Evolutionary conservation across 2,888 invertebrate genomes (phyloP), one percentile per base, ranked within the genome.

Genomic region (Gastrophysa polygoni): DNA sequence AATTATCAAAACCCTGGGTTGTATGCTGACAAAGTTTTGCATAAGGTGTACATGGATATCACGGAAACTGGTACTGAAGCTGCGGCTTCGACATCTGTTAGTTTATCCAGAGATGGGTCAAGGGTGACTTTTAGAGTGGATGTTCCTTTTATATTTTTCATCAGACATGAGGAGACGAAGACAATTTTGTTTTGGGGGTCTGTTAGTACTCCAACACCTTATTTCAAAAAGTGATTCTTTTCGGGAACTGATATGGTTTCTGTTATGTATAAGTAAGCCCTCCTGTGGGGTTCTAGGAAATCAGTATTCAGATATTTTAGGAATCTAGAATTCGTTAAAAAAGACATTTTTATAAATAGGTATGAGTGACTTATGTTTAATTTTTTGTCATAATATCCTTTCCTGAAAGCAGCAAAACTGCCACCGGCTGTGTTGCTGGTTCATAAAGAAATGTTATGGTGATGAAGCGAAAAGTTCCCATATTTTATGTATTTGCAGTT

Each of bases 131-230:
- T 85, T 66, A 83, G 85, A 63, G 88, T 87, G 0, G 86, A 91
- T 73, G 85, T 88, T 28, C 92, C 92, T 0, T 92, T 91, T 79
- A 82, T 89, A 61, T 89, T 91, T 76, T 89, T 91, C 75, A 90
- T 92, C 66, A 84, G 89, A 67, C 88, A 91, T 74, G 87, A 89
- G 67, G 81, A 82, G 21, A 87, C 89, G 2, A 86, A 87, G 68
- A 82, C 89, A 6, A 84, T 90, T 21, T 83, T 90, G 48, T 92
- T 92, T 76, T 91, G 90, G 85, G 91, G 90, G 0, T 84, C 86
- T 24, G 85, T 91, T 49, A 85, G 85, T 68, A 83, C 84, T 63
- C 91, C 91, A 0, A 82, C 81, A 10, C 82, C 79, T 0, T 70
- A 68, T 66, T 77, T 68, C 20, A 52, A 28, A 4, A 50, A 24